These are phyloP conservation scores for Tyrannus savana DNA, from an alignment of 2,113 vertebrate genomes.

Conservation along the genomic window DNA sequence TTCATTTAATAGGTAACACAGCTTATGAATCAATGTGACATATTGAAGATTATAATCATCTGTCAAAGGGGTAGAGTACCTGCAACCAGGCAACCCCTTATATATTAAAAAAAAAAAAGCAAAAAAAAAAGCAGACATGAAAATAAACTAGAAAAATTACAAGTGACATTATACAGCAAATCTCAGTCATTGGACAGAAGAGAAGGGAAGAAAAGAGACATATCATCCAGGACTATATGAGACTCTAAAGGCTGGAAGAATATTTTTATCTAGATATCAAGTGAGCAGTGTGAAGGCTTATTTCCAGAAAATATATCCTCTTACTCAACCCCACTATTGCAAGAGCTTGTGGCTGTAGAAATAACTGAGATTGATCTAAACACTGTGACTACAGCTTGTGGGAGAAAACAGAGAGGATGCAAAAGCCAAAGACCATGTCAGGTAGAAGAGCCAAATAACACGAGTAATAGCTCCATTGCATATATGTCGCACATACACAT, in stretches of 20 bases:
- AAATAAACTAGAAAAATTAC: background rate
- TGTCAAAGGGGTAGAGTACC: background rate
- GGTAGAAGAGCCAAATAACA: background rate
- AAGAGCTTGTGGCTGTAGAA: background rate
- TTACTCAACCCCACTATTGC: background rate
- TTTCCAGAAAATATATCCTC: background rate
- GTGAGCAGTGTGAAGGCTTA: background rate
- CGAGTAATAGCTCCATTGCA: background rate
- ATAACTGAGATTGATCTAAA: background rate
- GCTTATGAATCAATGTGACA: background rate
- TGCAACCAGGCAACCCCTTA: background rate
- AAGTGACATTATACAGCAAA: background rate
- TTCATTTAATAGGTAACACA: background rate
- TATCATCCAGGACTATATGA: background rate
- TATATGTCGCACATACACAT: background rate
- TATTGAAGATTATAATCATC: background rate
- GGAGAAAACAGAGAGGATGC: background rate
- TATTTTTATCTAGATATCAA: background rate
- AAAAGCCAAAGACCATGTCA: background rate
- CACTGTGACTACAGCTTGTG: background rate
- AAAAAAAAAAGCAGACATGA: rapidly evolving
- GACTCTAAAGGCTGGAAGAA: background rate
- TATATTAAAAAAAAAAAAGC: background rate
- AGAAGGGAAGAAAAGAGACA: background rate
- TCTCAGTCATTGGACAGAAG: background rate